These are phyloP conservation scores for Onychostruthus taczanowskii DNA, from an alignment of 2,113 vertebrate species.

Conservation along the genomic window DNA sequence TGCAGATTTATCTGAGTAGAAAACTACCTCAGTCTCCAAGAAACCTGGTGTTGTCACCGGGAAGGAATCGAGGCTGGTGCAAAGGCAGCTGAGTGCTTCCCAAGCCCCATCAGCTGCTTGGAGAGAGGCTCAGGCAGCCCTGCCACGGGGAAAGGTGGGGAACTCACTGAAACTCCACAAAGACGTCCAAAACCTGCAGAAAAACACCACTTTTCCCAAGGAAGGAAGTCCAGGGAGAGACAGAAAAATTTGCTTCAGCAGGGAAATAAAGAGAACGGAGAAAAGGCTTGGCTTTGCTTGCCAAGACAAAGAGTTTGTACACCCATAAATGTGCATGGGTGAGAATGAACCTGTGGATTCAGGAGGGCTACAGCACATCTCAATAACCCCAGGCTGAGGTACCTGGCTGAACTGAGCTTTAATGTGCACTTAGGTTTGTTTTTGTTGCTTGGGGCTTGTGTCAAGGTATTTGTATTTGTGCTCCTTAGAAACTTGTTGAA, in stretches of 20 bases:
- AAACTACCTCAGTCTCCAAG: background rate
- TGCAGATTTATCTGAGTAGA: background rate
- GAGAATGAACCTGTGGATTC: background rate
- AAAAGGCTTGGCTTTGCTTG: background rate
- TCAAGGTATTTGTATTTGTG: background rate
- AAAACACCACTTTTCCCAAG: background rate
- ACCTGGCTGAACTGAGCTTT: background rate
- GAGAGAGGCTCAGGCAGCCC: background rate
- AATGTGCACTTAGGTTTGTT: background rate
- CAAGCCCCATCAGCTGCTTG: background rate
- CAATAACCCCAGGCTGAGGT: background rate
- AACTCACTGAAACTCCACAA: background rate
- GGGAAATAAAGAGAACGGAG: background rate
- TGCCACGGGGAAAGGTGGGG: fast-evolving
- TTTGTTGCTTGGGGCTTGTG: background rate
- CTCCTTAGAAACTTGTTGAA: background rate
- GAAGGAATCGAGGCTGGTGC: background rate
- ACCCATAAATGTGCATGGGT: fast-evolving
- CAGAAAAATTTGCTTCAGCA: background rate
- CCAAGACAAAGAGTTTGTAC: background rate
- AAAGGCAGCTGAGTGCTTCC: background rate
- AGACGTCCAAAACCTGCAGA: background rate
- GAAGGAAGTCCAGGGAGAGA: background rate
- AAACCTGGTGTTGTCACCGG: background rate
- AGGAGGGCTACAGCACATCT: background rate